These are phyloP conservation scores for Corythoichthys haematopterus DNA, from an alignment of 2,113 vertebrate genomes.

Conservation along the genomic window DNA sequence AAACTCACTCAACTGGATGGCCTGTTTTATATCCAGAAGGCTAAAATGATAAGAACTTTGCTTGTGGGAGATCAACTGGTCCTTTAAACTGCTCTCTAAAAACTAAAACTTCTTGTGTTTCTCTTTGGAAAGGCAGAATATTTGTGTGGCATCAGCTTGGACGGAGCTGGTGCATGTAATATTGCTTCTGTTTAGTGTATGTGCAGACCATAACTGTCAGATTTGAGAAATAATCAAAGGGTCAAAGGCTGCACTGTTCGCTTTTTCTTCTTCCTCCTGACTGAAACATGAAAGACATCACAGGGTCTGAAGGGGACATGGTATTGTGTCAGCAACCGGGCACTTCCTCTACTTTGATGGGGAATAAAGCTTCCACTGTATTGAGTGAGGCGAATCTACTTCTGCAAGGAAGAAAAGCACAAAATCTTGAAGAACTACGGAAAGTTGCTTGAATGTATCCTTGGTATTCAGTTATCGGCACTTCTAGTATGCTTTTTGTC, in stretches of 20 bases:
- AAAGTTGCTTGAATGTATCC: background rate
- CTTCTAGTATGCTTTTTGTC: background rate
- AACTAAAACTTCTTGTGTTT: background rate
- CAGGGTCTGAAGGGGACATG: constrained; percentile 48
- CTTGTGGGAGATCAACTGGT: constrained; percentile 49
- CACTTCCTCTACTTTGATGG: constrained; percentile 70
- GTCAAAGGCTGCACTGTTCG: constrained; percentile 65
- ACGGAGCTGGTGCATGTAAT: background rate
- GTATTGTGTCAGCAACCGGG: constrained; percentile 44
- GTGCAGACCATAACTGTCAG: constrained; percentile 41
- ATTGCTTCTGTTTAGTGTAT: constrained; percentile 13
- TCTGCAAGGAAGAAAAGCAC: constrained; percentile 51
- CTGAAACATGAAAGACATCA: constrained; percentile 71
- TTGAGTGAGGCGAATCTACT: constrained; percentile 47
- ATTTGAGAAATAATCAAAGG: constrained; percentile 45
- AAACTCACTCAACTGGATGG: constrained; percentile 88
- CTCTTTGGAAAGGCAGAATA: background rate
- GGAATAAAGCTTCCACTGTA: constrained; percentile 63
- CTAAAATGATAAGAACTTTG: constrained; percentile 26
- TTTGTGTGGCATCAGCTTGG: background rate
- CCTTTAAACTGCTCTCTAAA: background rate
- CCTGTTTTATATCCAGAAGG: constrained; percentile 75
- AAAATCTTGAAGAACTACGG: constrained; percentile 23
- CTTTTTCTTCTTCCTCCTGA: constrained; percentile 60
- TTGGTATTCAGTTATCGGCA: background rate